A percentile compares a stretch with the other conserved stretches of the same genome.
phyloP scores from a whole-genome alignment of 2,888 invertebrate genomes.

The Eristalis pertinax region DNA sequence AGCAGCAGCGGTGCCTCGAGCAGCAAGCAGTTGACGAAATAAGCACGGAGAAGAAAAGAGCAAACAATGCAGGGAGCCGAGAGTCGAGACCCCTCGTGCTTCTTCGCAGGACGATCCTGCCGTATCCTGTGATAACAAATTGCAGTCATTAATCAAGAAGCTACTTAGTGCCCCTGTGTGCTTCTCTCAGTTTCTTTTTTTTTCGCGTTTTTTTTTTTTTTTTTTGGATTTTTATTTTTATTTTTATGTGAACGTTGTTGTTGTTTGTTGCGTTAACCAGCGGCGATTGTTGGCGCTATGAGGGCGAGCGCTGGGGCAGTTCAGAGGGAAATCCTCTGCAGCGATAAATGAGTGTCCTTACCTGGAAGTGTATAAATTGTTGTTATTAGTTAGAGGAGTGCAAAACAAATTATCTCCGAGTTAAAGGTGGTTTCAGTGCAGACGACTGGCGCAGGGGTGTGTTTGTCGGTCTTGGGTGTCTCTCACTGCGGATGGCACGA shows the following conservation, averaged over 20 bases:
- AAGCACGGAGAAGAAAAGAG: conserved; percentile 1
- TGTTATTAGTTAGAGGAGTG: conserved; percentile 57
- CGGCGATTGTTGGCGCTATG: conserved; percentile 14
- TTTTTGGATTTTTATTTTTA: conserved; percentile 16
- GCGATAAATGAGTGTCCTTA: conserved; percentile 57
- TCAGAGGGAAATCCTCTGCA: conserved; percentile 28
- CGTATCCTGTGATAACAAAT: conserved; percentile 63
- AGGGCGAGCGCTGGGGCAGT: conserved; percentile 8
- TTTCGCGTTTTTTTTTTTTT: conserved; percentile 20
- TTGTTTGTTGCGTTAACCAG: conserved; percentile 5
- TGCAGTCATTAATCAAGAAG: conserved; percentile 71
- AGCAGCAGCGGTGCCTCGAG: not conserved
- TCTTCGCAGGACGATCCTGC: not conserved
- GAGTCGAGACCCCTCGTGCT: not conserved
- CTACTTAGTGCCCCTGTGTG: conserved; percentile 57
- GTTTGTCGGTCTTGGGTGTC: not conserved
- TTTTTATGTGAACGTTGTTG: not conserved
- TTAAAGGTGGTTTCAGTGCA: conserved; percentile 18
- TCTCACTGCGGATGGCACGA: too few species aligned
- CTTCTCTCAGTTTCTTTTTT: not conserved
- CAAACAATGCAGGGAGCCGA: conserved; percentile 12
- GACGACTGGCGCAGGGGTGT: not conserved
- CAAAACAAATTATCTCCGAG: conserved; percentile 51
- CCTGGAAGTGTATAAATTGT: conserved; percentile 50
- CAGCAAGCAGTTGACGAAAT: conserved; percentile 27